phyloP scores from a whole-genome alignment of 2,888 invertebrate species.

The Tenthredo amoena region DNA sequence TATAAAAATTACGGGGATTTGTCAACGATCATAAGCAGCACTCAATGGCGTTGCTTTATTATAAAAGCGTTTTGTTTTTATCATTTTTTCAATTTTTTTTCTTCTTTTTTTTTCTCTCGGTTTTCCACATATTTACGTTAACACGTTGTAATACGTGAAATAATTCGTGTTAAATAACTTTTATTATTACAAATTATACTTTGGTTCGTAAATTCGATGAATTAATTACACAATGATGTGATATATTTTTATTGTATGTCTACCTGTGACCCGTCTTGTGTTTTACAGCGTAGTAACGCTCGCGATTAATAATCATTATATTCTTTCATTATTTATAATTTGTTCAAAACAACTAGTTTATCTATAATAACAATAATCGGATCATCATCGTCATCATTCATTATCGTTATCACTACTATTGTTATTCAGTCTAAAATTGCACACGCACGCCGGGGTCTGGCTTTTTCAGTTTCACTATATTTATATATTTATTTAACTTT shows the following conservation, averaged over 20 bases:
- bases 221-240: not conserved
- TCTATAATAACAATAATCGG: not conserved
- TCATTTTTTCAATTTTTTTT: conserved; percentile 23
- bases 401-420: conserved; percentile 7
- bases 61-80: conserved; percentile 53
- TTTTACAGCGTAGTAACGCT: not conserved
- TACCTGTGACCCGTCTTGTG: conserved; percentile 33
- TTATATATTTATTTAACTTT: not conserved
- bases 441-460: conserved; percentile 16
- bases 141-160: conserved; percentile 55
- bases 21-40: conserved; percentile 59
- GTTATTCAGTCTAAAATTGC: conserved; percentile 45
- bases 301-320: not conserved
- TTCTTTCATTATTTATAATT: not conserved
- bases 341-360: conserved; percentile 13
- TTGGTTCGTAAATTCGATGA: conserved; percentile 67
- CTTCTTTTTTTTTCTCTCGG: conserved; percentile 37
- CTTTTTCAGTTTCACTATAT: not conserved
- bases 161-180: not conserved
- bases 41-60: conserved; percentile 44
- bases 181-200: conserved; percentile 59
- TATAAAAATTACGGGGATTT: conserved; percentile 65
- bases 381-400: not conserved
- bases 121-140: conserved; percentile 49
- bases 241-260: not conserved